phyloP scores from a whole-genome alignment of 2,888 invertebrate species.

The Napeogenes sylphis region DNA sequence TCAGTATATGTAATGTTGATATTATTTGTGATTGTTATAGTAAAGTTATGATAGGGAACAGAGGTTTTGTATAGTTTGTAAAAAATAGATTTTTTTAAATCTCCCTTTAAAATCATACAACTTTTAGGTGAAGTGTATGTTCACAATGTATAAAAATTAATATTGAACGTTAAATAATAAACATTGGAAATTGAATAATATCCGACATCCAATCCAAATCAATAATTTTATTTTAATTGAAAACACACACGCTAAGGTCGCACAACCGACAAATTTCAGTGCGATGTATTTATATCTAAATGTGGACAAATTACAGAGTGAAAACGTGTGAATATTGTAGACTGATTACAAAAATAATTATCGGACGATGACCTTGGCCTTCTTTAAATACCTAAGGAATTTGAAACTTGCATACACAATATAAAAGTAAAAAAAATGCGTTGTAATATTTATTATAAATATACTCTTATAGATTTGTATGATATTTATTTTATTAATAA shows the following conservation, averaged over 20 bases:
- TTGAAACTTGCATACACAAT: no score
- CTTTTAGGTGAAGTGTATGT: no score
- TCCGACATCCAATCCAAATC: neutral
- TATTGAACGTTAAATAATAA: neutral
- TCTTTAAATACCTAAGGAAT: neutral
- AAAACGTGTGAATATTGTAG: neutral
- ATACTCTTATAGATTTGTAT: no score
- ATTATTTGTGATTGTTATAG: no score
- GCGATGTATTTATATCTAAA: neutral
- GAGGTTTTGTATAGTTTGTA: no score
- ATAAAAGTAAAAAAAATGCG: no score
- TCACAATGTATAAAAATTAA: no score
- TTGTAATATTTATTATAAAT: no score
- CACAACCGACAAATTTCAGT: conserved; percentile 1
- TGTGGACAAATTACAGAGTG: neutral
- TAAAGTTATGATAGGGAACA: no score
- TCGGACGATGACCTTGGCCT: neutral
- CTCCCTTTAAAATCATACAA: no score
- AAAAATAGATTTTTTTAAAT: no score
- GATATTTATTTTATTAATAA: no score
- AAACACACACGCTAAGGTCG: conserved; percentile 2
- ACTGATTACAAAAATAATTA: neutral
- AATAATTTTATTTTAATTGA: conserved; percentile 5
- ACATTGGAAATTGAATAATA: neutral
- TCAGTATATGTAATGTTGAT: neutral